Evolutionary conservation across 2,888 invertebrate species (phyloP), one percentile per base, ranked within the genome.

Genomic region (Rhamnusium bicolor): DNA sequence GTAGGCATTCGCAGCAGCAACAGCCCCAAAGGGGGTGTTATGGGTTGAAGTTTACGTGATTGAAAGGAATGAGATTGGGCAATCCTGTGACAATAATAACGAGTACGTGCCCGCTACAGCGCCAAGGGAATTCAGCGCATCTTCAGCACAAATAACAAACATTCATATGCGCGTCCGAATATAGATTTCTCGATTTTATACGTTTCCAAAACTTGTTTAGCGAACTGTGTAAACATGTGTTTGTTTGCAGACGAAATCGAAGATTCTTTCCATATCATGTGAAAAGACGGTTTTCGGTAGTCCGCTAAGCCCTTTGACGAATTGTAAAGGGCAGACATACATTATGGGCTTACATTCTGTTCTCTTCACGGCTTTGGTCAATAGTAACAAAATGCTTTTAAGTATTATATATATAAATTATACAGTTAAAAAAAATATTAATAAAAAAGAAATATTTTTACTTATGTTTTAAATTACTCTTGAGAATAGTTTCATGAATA

Each of bases 81-180:
- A 74, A 72, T 74, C 72, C 72, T 58, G 75, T 73, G 71, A 76
- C 81, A 81, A 84, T 85, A 86, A 84, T 83, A 79, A 78, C 76
- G 79, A 79, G 78, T 72, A 80, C 81, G 81, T 82, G 81, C 79
- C 76, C 68, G 67, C 71, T 54, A 75, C 77, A 75, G 71, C 75
- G 77, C 75, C 75, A 46, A 63, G 79, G 79, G 82, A 80, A 73
- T 79, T 69, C 71, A 67, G 70, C 72, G 62, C 63, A 63, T 72
- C 75, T 70, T 72, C 72, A 46, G 72, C 74, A 76, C 74, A 76
- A 79, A 79, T 77, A 79, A 75, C 77, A 80, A 80, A 80, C 75
- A 79, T 80, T 76, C 77, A 80, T 79, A 79, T 77, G 76, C 74
- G 74, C 76, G 69, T 54, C 54, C 67, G 67, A 67, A 67, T 67